Evolutionary conservation across 1,140 invertebrate genomes (phyloP).

Genomic region (Pseudoatta argentina): DNA sequence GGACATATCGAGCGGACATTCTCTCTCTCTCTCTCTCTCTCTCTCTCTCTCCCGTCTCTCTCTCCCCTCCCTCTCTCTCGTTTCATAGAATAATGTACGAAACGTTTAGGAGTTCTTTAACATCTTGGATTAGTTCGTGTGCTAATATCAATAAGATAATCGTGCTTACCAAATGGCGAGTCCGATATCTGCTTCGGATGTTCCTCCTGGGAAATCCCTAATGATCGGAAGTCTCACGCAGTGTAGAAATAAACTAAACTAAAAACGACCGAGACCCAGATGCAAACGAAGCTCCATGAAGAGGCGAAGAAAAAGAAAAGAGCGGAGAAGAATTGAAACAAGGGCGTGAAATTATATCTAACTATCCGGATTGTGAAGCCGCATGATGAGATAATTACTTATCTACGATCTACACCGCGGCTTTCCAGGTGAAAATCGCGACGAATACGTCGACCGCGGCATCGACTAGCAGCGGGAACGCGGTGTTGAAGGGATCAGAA

Average conservation of each 20-base stretch:
- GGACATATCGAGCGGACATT: not conserved
- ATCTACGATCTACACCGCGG: conserved; percentile 66
- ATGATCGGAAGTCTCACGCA: not conserved
- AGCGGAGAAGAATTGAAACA: conserved; percentile 33
- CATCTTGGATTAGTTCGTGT: not conserved
- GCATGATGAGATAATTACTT: conserved; percentile 58
- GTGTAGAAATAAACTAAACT: conserved; percentile 34
- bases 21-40: not conserved
- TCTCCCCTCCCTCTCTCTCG: too few species aligned
- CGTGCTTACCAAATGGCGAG: conserved; percentile 32
- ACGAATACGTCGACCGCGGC: conserved; percentile 73
- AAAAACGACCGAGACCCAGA: conserved; percentile 54
- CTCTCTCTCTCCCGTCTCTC: not conserved
- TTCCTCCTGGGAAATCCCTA: not conserved
- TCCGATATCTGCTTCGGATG: not conserved
- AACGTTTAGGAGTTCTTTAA: not conserved
- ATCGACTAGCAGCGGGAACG: conserved; percentile 75
- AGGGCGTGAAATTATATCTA: conserved; percentile 50
- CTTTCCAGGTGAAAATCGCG: conserved; percentile 67
- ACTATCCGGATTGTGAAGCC: conserved; percentile 70
- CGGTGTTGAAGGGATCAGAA: conserved; percentile 74
- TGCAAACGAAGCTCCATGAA: conserved; percentile 56
- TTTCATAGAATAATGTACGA: not conserved
- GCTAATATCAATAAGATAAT: not conserved
- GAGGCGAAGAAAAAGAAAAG: conserved; percentile 25